Conservation (phyloP, 2,797 vertebrate species). For the Phrynocephalus guinanensis region DNA sequence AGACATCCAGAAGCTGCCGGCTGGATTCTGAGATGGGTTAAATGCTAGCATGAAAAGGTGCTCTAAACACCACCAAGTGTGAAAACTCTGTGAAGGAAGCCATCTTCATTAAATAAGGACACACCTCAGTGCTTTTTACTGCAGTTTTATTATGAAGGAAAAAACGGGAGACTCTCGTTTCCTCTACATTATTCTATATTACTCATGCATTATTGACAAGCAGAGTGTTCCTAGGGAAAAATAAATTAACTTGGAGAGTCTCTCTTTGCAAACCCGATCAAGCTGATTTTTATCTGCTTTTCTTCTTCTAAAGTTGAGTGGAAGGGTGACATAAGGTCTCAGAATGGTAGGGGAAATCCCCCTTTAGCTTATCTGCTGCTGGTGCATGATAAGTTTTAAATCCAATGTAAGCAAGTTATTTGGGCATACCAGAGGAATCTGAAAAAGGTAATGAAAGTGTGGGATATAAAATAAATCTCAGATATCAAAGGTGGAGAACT, state of each 20-base stretch:
- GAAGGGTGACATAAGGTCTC: no score
- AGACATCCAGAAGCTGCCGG: no score
- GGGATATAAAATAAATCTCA: no score
- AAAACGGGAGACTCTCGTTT: neutral
- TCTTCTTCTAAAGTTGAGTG: neutral
- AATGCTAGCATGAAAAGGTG: neutral
- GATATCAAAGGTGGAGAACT: no score
- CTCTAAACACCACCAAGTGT: constrained; percentile 4
- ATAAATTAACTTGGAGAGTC: neutral
- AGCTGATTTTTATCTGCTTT: neutral
- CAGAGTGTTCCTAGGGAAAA: neutral
- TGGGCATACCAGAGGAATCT: no score
- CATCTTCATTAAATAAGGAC: neutral
- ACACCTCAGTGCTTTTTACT: constrained; percentile 14
- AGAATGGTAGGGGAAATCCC: no score
- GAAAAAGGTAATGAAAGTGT: no score
- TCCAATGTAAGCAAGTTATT: no score
- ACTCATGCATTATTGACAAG: neutral
- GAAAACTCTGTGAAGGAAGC: constrained; percentile 2
- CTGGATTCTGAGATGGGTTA: neutral
- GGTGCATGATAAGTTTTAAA: no score
- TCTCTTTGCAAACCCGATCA: neutral
- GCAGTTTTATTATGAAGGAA: neutral
- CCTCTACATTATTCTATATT: neutral
- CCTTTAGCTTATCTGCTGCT: no score